Evolutionary conservation across 2,888 invertebrate genomes (phyloP).

Genomic region (Tipula unca): DNA sequence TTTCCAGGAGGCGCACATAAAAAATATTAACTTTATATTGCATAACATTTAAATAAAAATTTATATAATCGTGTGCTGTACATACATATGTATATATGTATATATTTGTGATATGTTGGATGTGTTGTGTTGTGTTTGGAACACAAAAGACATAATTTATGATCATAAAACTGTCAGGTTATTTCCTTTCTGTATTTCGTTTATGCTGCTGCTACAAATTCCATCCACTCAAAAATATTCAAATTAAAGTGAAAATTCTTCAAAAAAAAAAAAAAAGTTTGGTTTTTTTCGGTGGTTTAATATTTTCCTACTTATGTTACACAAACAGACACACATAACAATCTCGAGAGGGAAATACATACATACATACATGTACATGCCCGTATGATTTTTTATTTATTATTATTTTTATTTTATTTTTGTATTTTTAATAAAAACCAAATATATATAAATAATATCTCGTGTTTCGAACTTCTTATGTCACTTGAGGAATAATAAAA

Average conservation of each 20-base stretch:
- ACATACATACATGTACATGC: not conserved
- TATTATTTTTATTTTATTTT: too few relatives aligned
- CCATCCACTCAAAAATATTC: not conserved
- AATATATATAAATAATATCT: not conserved
- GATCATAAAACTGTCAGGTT: slow-evolving; percentile 3
- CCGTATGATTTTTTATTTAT: not conserved
- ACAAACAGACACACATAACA: not conserved
- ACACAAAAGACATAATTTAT: slow-evolving; percentile 14
- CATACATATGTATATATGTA: too few relatives aligned
- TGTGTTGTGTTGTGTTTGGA: not conserved
- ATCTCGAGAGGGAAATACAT: too few relatives aligned
- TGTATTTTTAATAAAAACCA: not conserved
- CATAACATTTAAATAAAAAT: not conserved
- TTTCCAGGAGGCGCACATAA: not conserved
- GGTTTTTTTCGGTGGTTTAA: not conserved
- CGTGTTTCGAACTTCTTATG: not conserved
- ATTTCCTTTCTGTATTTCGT: not conserved
- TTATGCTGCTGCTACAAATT: not conserved
- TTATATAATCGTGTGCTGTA: not conserved
- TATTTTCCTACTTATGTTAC: not conserved
- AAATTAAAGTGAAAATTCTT: not conserved
- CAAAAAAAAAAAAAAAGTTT: not conserved
- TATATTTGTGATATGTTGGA: not conserved
- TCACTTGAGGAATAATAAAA: not conserved
- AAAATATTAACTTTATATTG: not conserved